Base-by-base conservation (phyloP, 2,113 vertebrate genomes). In the Pollachius pollachius region DNA sequence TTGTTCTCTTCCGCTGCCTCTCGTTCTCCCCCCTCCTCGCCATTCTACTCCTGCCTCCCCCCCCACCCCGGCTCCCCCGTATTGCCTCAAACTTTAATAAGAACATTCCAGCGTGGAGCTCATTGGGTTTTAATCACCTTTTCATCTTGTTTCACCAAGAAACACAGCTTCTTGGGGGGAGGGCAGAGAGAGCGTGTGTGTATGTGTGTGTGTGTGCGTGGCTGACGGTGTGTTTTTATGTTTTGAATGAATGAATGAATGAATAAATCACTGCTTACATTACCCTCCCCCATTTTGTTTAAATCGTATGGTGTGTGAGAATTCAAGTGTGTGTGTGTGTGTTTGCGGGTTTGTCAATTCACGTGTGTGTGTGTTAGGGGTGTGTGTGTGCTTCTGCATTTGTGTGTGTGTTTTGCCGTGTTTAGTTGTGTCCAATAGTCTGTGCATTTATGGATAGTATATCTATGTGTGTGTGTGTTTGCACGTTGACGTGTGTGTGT, bases 91-190 rank as follows among this genome's bases (percentile, higher is more conserved):
- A 84, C 78, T 80, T 89, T 80, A 89, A 88, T 86, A 73, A 79
- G 88, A 90, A 90, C 87, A 88, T 92, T 92, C 89, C 88, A 87
- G 84, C 73, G 64, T 79, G 78, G 85, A 84, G 84, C 85, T 65
- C 74, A 84, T 84, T 78, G 8, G 9, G 41, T 8, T 9, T 13
- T 48, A 48, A 48, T 48, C 41, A 48, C 41, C 41, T 48, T 48
- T 48, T 48, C 8, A 9, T 13, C 41, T 48, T 13, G 41, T 48
- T 13, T 12, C 41, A 48, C 41, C 8, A 7, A 48, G 12, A 48
- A 12, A 48, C 8, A 48, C 8, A 7, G 7, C 41, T 48, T 2
- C 41, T 48, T 9, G 41, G 41, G 8, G 41, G 8, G 41, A 13
- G 6, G 8, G 41, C 9, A 48, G 41, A 13, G 30, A 48, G 41